Base-by-base conservation (phyloP, 2,113 vertebrate species). In the Numida meleagris region DNA sequence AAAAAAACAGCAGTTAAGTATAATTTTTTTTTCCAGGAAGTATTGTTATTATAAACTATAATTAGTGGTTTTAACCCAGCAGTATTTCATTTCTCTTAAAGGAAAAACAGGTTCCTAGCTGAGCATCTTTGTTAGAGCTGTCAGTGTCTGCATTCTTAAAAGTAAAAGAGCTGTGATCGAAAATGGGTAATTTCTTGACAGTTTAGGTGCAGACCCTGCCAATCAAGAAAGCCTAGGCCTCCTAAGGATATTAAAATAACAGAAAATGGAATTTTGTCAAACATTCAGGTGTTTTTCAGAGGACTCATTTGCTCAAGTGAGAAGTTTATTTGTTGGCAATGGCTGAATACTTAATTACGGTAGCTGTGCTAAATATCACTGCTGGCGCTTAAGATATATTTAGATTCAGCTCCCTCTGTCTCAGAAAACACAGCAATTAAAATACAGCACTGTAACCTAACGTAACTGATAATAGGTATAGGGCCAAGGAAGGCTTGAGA, bases 391-490 rank as follows among this genome's bases (percentile, higher is more conserved):
- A 86, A 97, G 93, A 90, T 96, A 96, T 96, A 96, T 97, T 97
- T 97, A 97, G 95, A 97, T 94, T 88, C 93, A 89, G n/a, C 89
- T 97, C 95, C 96, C 95, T 97, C 94, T 94, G 96, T 96, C 90
- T 97, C 67, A 82, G 96, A 96, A 97, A 97, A 95, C 76, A 51
- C 58, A 90, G 96, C 97, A 95, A 97, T 97, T 97, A 97, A 96
- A 97, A 97, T 89, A 76, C 86, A 72, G 55, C 55, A 86, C 93
- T 97, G 96, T 97, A 95, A 96, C 89, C 74, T 90, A 95, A 95
- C 55, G 25, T 84, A 95, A 92, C 82, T 73, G 81, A 91, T 93
- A 94, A 95, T 81, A 96, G 94, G 80, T 95, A 68, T 87, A 79
- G 57, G 91, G 81, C 76, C 94, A 86, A 95, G 58, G 58, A 70